These are phyloP conservation scores for Paracentrotus lividus DNA, from an alignment of 53 echinoderm and acorn worm genomes.

Conservation along the genomic window DNA sequence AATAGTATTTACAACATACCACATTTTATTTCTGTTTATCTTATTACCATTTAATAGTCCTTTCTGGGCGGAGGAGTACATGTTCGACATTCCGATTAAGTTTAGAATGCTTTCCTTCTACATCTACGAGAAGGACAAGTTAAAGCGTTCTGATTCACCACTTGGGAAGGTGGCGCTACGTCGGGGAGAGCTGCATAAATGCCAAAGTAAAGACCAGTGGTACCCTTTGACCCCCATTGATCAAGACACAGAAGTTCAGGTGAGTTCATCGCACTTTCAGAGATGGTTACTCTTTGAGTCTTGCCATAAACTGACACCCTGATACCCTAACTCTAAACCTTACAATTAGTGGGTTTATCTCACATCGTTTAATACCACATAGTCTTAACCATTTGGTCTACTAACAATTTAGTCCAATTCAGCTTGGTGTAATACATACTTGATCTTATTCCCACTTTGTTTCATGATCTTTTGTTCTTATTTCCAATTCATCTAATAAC, in stretches of 20 bases:
- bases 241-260: constrained; percentile 97
- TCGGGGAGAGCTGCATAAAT: constrained; percentile 84
- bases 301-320: no score
- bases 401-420: no score
- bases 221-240: constrained; percentile 85
- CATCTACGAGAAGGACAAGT: constrained; percentile 92
- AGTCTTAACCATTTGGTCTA: no score
- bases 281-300: no score
- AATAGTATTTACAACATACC: no score
- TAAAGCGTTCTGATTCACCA: constrained; percentile 88
- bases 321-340: no score
- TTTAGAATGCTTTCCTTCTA: constrained; percentile 95
- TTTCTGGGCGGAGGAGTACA: constrained; percentile 97
- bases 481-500: no score
- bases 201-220: constrained; percentile 97
- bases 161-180: constrained; percentile 88
- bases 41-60: constrained; percentile 77
- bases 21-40: not conserved
- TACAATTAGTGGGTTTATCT: no score
- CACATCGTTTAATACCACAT: no score
- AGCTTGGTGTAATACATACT: no score
- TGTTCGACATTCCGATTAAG: constrained; percentile 92
- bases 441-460: no score
- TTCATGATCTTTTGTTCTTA: no score
- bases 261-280: constrained; percentile 66